Percentiles rank a stretch among this genome's conserved stretches.
phyloP scores from a whole-genome alignment of 1,140 invertebrate species.

The Himalopsyche phryganea region DNA sequence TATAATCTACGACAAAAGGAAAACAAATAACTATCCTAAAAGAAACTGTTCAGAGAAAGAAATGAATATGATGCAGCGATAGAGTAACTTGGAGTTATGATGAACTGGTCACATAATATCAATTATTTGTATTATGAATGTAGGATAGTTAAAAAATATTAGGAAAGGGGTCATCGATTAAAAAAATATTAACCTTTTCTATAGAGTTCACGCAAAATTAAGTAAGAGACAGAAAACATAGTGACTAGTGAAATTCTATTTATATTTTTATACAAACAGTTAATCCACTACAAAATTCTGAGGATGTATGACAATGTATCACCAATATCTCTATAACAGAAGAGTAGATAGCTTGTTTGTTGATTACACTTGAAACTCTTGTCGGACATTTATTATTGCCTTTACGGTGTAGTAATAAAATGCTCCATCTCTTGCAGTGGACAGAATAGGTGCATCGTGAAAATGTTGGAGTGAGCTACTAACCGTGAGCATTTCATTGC shows the following conservation, averaged over 20 bases:
- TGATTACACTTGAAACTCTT: conserved; percentile 1
- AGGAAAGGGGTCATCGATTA: neutral
- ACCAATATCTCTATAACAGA: neutral
- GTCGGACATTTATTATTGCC: conserved; percentile 7
- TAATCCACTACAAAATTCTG: too few relatives aligned
- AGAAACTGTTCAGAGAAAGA: too few relatives aligned
- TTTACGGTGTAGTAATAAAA: conserved; percentile 6
- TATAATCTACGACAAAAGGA: too few relatives aligned
- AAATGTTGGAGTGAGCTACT: neutral
- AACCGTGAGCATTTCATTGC: neutral
- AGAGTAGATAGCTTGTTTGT: neutral
- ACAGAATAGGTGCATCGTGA: neutral
- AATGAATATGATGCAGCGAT: too few relatives aligned
- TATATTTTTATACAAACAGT: too few relatives aligned
- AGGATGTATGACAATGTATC: too few relatives aligned
- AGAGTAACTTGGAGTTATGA: too few relatives aligned
- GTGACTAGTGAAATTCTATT: too few relatives aligned
- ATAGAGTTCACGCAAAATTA: neutral
- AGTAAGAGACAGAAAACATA: neutral
- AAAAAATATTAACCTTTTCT: neutral
- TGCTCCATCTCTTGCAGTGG: neutral
- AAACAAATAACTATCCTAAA: too few relatives aligned
- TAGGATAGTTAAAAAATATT: neutral
- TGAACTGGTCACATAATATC: too few relatives aligned
- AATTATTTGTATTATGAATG: too few relatives aligned